Percentiles rank a stretch among this genome's conserved stretches.
Evolutionary conservation across 2,888 invertebrate species (phyloP).

Genomic region (Dolichomitus sp.): DNA sequence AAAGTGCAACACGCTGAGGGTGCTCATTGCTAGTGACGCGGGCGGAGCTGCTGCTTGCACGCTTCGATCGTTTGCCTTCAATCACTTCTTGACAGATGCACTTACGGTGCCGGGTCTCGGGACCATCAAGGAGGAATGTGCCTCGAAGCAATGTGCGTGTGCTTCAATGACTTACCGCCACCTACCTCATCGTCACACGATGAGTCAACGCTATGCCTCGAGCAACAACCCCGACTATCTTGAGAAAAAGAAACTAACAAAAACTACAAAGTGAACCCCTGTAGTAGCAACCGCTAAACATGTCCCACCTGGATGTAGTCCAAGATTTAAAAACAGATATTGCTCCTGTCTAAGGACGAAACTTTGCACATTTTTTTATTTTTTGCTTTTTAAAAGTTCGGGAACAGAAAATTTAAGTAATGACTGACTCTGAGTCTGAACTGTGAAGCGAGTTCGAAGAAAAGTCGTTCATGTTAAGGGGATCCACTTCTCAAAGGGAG

Average conservation of each 20-base stretch:
- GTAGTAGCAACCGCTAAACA: too few species aligned
- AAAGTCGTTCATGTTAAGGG: background rate
- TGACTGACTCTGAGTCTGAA: background rate
- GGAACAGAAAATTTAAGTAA: background rate
- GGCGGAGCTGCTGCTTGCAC: slow-evolving; percentile 58
- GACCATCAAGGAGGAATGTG: slow-evolving; percentile 82
- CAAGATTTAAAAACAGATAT: too few species aligned
- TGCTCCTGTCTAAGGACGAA: too few species aligned
- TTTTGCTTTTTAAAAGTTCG: background rate
- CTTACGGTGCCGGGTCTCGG: slow-evolving; percentile 78
- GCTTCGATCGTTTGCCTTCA: slow-evolving; percentile 83
- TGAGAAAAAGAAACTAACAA: background rate
- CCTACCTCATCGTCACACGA: slow-evolving; percentile 50
- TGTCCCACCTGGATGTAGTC: too few species aligned
- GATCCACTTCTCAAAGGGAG: slow-evolving; percentile 4
- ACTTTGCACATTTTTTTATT: too few species aligned
- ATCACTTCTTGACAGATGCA: slow-evolving; percentile 85
- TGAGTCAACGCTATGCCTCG: slow-evolving; percentile 53
- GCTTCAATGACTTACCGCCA: slow-evolving; percentile 34
- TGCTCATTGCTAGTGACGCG: slow-evolving; percentile 48
- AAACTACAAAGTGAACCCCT: too few species aligned
- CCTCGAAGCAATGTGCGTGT: slow-evolving; percentile 75
- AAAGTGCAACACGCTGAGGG: background rate
- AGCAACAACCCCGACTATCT: slow-evolving; percentile 35
- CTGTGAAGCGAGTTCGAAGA: background rate